Percentiles rank a stretch among this genome's conserved stretches.
phyloP scores from a whole-genome alignment of 37 sponge, comb jelly and placozoan species.

The Lycopodina hypogea region DNA sequence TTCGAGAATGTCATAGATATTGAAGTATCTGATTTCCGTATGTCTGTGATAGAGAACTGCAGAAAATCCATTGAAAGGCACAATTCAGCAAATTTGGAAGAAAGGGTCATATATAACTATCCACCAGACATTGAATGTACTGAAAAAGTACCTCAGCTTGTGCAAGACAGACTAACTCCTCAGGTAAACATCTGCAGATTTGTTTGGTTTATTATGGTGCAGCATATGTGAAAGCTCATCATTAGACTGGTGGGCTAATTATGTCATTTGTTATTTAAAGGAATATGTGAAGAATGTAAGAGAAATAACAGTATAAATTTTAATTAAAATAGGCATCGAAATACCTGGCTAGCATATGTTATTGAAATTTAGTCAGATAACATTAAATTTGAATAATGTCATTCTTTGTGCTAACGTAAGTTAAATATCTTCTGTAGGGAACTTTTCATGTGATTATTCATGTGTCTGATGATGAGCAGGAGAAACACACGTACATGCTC shows the following conservation, averaged over 20 bases:
- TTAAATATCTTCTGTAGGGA: slow-evolving; percentile 23
- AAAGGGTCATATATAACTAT: slow-evolving; percentile 55
- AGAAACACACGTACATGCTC: slow-evolving; percentile 35
- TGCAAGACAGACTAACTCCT: slow-evolving; percentile 17
- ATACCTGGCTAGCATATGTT: too few species aligned
- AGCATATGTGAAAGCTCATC: background rate
- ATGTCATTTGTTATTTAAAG: too few species aligned
- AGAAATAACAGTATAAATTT: too few species aligned
- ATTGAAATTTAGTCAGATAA: too few species aligned
- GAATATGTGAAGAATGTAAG: too few species aligned
- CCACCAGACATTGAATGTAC: slow-evolving; percentile 59
- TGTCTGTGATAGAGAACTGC: slow-evolving; percentile 64
- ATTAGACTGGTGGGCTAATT: too few species aligned
- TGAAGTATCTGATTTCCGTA: slow-evolving; percentile 66
- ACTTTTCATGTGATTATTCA: slow-evolving; percentile 28
- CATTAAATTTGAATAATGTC: background rate
- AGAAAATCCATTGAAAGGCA: slow-evolving; percentile 42
- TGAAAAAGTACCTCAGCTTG: slow-evolving; percentile 13
- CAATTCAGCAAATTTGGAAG: slow-evolving; percentile 43
- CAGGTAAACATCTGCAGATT: slow-evolving; percentile 8
- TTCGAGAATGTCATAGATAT: slow-evolving; percentile 49
- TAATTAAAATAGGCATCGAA: too few species aligned
- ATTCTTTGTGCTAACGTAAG: background rate
- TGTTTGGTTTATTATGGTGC: background rate
- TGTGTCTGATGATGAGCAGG: slow-evolving; percentile 27